These are phyloP conservation scores for Argyra leucocephala DNA, from an alignment of 2,888 invertebrate species.

Conservation along the genomic window DNA sequence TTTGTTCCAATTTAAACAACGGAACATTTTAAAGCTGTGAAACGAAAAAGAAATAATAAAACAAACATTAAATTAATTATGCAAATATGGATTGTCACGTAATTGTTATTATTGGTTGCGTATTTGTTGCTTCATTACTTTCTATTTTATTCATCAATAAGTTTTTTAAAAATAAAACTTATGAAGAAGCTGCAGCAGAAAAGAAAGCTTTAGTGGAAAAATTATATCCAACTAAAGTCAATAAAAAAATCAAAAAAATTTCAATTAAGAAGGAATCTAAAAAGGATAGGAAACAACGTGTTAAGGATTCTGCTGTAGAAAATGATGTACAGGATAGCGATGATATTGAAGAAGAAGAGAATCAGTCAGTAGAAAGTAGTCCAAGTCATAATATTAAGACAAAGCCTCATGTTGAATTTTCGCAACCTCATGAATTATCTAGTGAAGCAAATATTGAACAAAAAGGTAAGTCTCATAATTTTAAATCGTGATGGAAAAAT, in stretches of 20 bases:
- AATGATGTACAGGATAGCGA: slow-evolving; percentile 22
- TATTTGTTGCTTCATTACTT: slow-evolving; percentile 39
- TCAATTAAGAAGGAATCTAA: slow-evolving; percentile 34
- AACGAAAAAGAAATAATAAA: neutral
- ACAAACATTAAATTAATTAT: slow-evolving; percentile 28
- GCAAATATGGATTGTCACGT: slow-evolving; percentile 44
- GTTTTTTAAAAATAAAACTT: slow-evolving; percentile 42
- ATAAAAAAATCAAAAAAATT: slow-evolving; percentile 34
- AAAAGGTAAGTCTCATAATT: neutral
- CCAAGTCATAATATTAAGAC: slow-evolving; percentile 16
- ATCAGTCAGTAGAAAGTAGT: slow-evolving; percentile 20
- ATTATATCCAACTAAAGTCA: slow-evolving; percentile 35
- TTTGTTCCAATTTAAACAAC: neutral
- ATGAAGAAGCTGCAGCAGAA: slow-evolving; percentile 42
- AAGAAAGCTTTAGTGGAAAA: slow-evolving; percentile 41
- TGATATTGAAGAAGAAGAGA: slow-evolving; percentile 17
- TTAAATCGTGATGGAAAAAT: no score
- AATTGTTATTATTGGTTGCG: slow-evolving; percentile 41
- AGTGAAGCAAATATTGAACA: neutral
- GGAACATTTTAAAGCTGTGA: neutral
- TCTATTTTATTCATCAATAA: slow-evolving; percentile 42
- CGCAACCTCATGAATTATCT: slow-evolving; percentile 34
- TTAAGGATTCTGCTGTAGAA: slow-evolving; percentile 12
- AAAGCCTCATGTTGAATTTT: slow-evolving; percentile 38
- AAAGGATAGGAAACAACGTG: slow-evolving; percentile 37